These are phyloP conservation scores for Karalla daura DNA, from an alignment of 2,797 vertebrate species.

Conservation along the genomic window DNA sequence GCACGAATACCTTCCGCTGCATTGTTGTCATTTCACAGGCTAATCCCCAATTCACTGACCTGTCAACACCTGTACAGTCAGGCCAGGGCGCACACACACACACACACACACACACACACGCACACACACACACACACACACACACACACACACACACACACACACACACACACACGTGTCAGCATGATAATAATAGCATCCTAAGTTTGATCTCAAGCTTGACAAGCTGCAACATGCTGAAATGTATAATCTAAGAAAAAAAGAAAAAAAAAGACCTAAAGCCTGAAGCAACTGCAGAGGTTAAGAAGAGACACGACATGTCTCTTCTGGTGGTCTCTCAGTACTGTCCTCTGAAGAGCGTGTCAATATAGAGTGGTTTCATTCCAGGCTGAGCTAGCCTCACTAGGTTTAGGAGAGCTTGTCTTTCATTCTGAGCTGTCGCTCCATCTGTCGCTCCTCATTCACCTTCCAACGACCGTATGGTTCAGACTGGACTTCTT, in stretches of 20 bases:
- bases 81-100: constrained; percentile 13
- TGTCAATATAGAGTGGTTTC: no score
- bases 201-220: constrained; percentile 48
- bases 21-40: constrained; percentile 66
- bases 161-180: constrained; percentile 22
- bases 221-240: constrained; percentile 36
- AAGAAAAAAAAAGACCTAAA: constrained; percentile 16
- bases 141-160: constrained; percentile 19
- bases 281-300: not conserved
- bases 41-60: constrained; percentile 57
- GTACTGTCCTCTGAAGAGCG: no score
- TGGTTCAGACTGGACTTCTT: no score
- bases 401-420: no score
- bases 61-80: constrained; percentile 61
- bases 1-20: constrained; percentile 50
- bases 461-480: no score
- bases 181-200: constrained; percentile 52
- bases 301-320: no score
- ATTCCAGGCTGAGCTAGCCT: no score
- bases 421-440: no score
- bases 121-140: constrained; percentile 8
- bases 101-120: constrained; percentile 19
- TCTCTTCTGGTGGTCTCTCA: not conserved
- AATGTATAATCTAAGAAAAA: not conserved
- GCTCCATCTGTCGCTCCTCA: no score